Evolutionary conservation across 2,888 invertebrate species (phyloP), one percentile per base, ranked within the genome.

Genomic region (Lasioglossum calceatum): DNA sequence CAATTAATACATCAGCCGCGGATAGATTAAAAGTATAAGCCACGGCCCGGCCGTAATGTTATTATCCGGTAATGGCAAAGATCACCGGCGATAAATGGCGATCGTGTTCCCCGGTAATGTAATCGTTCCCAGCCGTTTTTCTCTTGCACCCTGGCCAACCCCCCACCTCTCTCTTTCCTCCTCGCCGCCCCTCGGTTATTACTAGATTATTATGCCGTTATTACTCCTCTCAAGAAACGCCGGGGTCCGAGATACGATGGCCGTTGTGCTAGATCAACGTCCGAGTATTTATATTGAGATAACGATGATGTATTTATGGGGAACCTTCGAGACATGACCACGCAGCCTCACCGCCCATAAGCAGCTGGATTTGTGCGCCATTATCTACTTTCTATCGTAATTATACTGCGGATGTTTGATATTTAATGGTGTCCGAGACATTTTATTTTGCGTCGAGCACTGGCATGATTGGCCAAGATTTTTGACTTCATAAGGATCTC

Each of bases 1-100:
- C 79, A 83, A 85, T 85, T 85, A 85, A 85, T 83, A 84, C 76
- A 79, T 85, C 71, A 76, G 70, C 42, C 32, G 23, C 58, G 47
- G 79, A 79, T 79, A 67, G 79, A 79, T 79, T 85, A 79, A 83
- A 54, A 77, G 67, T 74, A 42, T 47, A 27, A 47, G 32, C 61
- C 50, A 27, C 27, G 23, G 42, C 8, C 64, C 64, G 47, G 42
- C 36, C 12, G 71, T 82, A 67, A 77, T 54, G 44, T 42, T 80
- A 47, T 70, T 84, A 81, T 73, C 75, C 64, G 76, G 19, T 81
- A 54, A 67, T 84, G 82, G 77, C 84, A 82, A 77, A 82, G 82
- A 84, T 84, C 84, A 77, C 19, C 77, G 64, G 36, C 82, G 82
- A 73, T 84, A 84, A 84, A 84, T 84, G 54, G 44, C 23, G 70